Evolutionary conservation across 2,113 vertebrate genomes (phyloP).

Genomic region (Alethe diademata): DNA sequence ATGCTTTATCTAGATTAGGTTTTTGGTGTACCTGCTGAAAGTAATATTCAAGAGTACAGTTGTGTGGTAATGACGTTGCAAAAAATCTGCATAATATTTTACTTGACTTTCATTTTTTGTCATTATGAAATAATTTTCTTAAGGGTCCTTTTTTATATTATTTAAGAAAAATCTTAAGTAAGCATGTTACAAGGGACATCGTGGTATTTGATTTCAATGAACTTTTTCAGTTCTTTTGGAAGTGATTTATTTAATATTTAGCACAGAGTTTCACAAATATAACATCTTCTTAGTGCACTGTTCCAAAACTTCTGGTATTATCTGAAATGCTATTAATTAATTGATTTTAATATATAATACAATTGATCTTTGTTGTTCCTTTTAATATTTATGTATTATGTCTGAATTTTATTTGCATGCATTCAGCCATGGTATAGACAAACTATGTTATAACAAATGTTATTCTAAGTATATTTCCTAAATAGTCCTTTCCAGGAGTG

Average conservation of each 20-base stretch:
- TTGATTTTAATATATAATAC: not conserved
- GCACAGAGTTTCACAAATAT: not conserved
- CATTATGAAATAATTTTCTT: not conserved
- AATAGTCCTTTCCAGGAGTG: not conserved
- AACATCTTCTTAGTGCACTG: not conserved
- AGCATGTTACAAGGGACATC: not conserved
- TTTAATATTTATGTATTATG: not conserved
- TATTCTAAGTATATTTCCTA: not conserved
- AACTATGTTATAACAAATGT: not conserved
- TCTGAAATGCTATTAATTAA: not conserved
- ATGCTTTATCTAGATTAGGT: not conserved
- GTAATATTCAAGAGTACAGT: not conserved
- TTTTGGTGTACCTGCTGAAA: not conserved
- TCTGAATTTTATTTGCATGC: not conserved
- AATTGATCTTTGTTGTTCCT: not conserved
- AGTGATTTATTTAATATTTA: not conserved
- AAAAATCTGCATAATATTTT: not conserved
- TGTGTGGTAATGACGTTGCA: rapidly evolving
- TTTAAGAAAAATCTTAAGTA: not conserved
- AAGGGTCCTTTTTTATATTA: not conserved
- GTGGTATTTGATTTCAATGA: not conserved
- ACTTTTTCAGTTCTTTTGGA: not conserved
- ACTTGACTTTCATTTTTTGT: not conserved
- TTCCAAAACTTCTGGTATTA: not conserved
- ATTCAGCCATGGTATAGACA: not conserved